Conservation (phyloP, 1,140 invertebrate species). For the Anadara kagoshimensis region DNA sequence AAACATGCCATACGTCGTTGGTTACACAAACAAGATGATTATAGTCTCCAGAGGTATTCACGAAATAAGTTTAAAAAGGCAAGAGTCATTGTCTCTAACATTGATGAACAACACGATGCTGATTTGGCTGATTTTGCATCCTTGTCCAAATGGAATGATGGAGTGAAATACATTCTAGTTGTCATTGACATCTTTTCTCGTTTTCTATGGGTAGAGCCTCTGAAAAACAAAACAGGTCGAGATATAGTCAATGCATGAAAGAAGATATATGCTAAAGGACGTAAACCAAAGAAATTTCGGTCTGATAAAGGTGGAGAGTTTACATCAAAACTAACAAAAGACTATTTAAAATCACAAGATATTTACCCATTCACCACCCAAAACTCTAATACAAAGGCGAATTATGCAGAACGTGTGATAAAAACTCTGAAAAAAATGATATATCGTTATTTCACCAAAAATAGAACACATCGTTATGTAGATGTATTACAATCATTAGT, state of each 20-base stretch:
- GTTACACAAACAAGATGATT: slow-evolving; percentile 9
- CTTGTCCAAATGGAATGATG: neutral
- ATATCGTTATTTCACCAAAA: slow-evolving; percentile 25
- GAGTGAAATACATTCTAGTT: neutral
- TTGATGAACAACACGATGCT: slow-evolving; percentile 14
- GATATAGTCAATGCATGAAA: neutral
- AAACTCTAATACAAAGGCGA: slow-evolving; percentile 16
- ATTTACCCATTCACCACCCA: slow-evolving; percentile 8
- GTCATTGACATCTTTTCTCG: slow-evolving; percentile 20
- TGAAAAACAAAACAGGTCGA: slow-evolving; percentile 6
- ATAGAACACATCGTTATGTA: slow-evolving; percentile 21
- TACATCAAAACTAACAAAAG: neutral
- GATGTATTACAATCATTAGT: slow-evolving; percentile 21
- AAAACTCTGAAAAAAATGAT: neutral
- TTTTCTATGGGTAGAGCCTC: slow-evolving; percentile 3
- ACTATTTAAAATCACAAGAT: slow-evolving; percentile 9
- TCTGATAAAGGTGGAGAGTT: slow-evolving; percentile 19
- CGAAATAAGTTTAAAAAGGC: slow-evolving; percentile 5
- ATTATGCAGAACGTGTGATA: slow-evolving; percentile 5
- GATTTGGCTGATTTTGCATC: slow-evolving; percentile 8
- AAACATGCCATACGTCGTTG: slow-evolving; percentile 3
- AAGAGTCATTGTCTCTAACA: neutral
- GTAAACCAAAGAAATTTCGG: slow-evolving; percentile 6
- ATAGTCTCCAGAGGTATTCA: slow-evolving; percentile 1
- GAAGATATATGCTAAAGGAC: neutral